Evolutionary conservation across 1,140 invertebrate species (phyloP).

Genomic region (Papilio xuthus): DNA sequence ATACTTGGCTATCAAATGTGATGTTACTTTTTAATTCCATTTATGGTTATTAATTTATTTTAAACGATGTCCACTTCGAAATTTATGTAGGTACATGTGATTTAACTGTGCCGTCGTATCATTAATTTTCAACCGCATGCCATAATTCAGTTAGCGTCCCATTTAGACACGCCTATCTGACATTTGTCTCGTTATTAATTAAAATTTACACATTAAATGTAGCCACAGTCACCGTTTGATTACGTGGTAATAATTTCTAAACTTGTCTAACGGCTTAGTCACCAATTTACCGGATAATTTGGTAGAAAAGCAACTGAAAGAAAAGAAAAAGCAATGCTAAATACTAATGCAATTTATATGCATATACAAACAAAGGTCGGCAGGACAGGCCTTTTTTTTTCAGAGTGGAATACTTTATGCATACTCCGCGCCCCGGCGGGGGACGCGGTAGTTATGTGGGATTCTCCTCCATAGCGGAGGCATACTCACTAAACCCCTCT

Average conservation of each 20-base stretch:
- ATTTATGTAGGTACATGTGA: not conserved
- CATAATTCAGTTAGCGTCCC: slow-evolving; percentile 23
- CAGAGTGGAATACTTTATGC: no score
- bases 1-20: not conserved
- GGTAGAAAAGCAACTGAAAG: not conserved
- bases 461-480: no score
- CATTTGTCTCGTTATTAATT: slow-evolving; percentile 23
- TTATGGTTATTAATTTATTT: slow-evolving; percentile 6
- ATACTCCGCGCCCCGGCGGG: no score
- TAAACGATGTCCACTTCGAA: not conserved
- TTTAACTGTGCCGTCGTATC: slow-evolving; percentile 9
- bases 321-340: not conserved
- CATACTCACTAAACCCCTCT: no score
- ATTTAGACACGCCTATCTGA: slow-evolving; percentile 24
- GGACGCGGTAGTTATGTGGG: no score
- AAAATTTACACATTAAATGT: slow-evolving; percentile 20
- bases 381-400: no score
- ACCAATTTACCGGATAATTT: not conserved
- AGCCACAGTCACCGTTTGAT: slow-evolving; percentile 7
- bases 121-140: slow-evolving; percentile 22
- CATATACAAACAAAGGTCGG: no score
- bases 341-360: no score
- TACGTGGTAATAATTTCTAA: slow-evolving; percentile 16
- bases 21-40: not conserved
- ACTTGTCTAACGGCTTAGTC: not conserved